phyloP scores from a whole-genome alignment of 2,888 invertebrate species.

The Ectemnius cavifrons region DNA sequence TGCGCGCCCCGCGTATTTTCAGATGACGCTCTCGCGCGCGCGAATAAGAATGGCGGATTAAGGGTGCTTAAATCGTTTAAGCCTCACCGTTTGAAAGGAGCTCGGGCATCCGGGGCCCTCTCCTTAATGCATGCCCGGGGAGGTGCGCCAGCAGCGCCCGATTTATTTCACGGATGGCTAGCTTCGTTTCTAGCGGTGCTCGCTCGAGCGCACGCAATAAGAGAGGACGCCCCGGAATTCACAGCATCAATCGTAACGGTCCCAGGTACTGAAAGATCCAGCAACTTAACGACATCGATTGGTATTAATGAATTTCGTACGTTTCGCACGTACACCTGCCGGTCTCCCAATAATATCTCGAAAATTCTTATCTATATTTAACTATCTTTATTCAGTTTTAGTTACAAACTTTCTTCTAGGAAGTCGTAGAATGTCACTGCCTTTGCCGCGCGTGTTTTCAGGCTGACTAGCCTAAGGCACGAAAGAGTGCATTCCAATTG shows the following conservation, averaged over 20 bases:
- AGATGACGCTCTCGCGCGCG: not conserved
- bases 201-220: slow-evolving; percentile 62
- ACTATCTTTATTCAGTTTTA: slow-evolving; percentile 26
- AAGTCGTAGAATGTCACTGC: not conserved
- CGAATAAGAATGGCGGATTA: slow-evolving; percentile 5
- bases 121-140: slow-evolving; percentile 7
- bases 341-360: too few relatives aligned
- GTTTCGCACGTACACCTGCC: too few relatives aligned
- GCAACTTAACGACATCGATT: slow-evolving; percentile 26
- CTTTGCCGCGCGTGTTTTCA: not conserved
- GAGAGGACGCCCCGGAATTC: slow-evolving; percentile 44
- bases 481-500: slow-evolving; percentile 23
- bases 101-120: not conserved
- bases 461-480: too few relatives aligned
- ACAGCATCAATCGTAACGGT: slow-evolving; percentile 37
- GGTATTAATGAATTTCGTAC: too few relatives aligned
- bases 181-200: slow-evolving; percentile 26
- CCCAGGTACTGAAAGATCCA: slow-evolving; percentile 23
- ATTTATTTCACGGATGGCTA: slow-evolving; percentile 8
- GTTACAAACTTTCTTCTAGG: slow-evolving; percentile 16
- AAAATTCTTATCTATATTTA: slow-evolving; percentile 11
- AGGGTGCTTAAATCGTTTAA: slow-evolving; percentile 7
- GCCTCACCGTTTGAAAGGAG: slow-evolving; percentile 7
- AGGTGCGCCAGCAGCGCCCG: not conserved
- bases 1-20: not conserved